Percentiles rank a stretch among this genome's conserved stretches.
Evolutionary conservation across 2,113 vertebrate genomes (phyloP).

Genomic region (Shinisaurus crocodilurus): DNA sequence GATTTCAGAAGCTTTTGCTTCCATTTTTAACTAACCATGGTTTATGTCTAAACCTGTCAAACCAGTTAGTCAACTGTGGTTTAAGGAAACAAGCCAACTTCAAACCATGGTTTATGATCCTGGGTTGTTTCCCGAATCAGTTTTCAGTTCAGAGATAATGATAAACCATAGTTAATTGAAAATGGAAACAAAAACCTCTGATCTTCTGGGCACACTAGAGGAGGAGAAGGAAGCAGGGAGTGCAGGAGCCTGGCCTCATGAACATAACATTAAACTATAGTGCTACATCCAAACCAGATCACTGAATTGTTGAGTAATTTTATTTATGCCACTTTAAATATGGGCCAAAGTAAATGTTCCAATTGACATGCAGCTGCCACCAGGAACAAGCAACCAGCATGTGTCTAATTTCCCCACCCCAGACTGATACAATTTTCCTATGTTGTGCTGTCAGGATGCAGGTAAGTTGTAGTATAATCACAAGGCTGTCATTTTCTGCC

Average conservation of each 20-base stretch:
- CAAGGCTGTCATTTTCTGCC: background rate
- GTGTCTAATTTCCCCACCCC: background rate
- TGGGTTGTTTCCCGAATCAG: background rate
- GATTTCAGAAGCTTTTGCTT: background rate
- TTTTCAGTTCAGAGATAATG: no score
- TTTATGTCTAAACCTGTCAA: background rate
- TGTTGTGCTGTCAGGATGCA: background rate
- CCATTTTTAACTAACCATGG: background rate
- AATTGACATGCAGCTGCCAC: background rate
- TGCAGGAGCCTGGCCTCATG: background rate
- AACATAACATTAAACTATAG: background rate
- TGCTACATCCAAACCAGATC: background rate
- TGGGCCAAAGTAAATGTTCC: background rate
- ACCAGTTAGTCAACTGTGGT: background rate
- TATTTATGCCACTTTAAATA: background rate
- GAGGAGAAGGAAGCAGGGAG: background rate
- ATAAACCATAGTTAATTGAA: background rate
- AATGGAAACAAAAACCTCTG: background rate
- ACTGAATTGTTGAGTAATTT: background rate
- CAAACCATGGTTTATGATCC: background rate
- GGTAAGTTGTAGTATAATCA: background rate
- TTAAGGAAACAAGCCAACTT: background rate
- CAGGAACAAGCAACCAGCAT: background rate
- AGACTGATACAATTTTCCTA: background rate
- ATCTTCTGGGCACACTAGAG: background rate